Conservation (phyloP, 2,888 invertebrate species). For the Adelognathus sp. region DNA sequence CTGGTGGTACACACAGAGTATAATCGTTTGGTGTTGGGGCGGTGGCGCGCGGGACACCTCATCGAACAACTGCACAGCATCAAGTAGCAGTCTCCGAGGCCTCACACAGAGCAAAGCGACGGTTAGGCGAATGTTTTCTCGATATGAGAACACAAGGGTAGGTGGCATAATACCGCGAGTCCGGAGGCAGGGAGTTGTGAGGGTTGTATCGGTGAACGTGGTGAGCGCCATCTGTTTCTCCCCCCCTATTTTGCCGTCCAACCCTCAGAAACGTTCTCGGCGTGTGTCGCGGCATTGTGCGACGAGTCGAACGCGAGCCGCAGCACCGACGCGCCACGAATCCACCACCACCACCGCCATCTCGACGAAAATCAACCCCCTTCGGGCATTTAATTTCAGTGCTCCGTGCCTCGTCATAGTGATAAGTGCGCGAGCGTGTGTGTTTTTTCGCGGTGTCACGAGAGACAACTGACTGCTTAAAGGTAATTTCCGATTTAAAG, state of each 20-base stretch:
- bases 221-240: slow-evolving; percentile 75
- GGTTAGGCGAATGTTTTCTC: too few relatives aligned
- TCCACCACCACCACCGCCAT: neutral
- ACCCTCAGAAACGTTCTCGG: slow-evolving; percentile 69
- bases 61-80: too few relatives aligned
- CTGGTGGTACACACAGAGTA: too few relatives aligned
- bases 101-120: too few relatives aligned
- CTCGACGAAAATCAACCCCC: slow-evolving; percentile 51
- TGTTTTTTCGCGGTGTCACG: slow-evolving; percentile 47
- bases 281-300: slow-evolving; percentile 66
- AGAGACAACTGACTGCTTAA: slow-evolving; percentile 53
- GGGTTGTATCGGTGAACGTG: slow-evolving; percentile 64
- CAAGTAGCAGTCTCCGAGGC: too few relatives aligned
- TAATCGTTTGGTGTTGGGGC: too few relatives aligned
- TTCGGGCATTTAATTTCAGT: slow-evolving; percentile 61
- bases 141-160: slow-evolving; percentile 57
- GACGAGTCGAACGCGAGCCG: slow-evolving; percentile 44
- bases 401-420: slow-evolving; percentile 65
- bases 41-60: too few relatives aligned
- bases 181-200: too few relatives aligned
- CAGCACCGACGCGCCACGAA: slow-evolving; percentile 8
- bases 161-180: too few relatives aligned
- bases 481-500: slow-evolving; percentile 54
- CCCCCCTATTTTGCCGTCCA: slow-evolving; percentile 72
- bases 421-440: slow-evolving; percentile 63